Base-by-base conservation (phyloP, 2,888 invertebrate species). In the Stenotaenia linearis region DNA sequence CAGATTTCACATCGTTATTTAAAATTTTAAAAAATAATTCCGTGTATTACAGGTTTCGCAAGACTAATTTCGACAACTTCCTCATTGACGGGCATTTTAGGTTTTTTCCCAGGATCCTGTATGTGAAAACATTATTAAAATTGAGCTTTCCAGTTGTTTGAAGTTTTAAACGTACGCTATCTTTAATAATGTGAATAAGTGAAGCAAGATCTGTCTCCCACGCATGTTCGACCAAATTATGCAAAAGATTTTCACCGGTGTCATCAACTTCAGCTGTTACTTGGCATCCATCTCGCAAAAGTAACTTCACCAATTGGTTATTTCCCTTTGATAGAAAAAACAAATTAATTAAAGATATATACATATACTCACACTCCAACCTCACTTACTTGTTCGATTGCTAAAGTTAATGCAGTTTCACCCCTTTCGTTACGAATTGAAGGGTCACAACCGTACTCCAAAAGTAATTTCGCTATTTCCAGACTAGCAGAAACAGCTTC, bases 151-250 rank as follows among this genome's bases (percentile, higher is more conserved):
- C 35, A 61, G 15, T 15, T 6, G 12, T 2, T 15, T n/a, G 2
- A 23, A 35, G 15, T 12, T 61, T 61, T 23, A 2, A 15, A 61
- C 32, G 25, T 80, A 81, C 81, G 74, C 79, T 80, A 35, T 81
- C 81, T 77, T 81, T 81, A 75, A 81, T 81, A n/a, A 81, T 50
- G 69, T 81, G 81, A 50, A 81, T 79, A 12, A 81, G 56, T n/a
- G 81, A 79, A 7, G 80, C 77, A 78, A 81, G 78, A 78, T 81
- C 80, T 18, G 80, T 82, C 50, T 82, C 82, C 79, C 83, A 84
- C 82, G 82, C 86, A 85, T 85, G 84, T 30, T 84, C 83, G 15
- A 86, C 86, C 83, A 87, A 83, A 40, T 84, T 82, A 82, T 87
- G 87, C 5, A 87, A 83, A 18, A 86, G 82, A 77, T 85, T 86